Conservation (phyloP, 2,113 vertebrate species). For the Phalacrocorax carbo region DNA sequence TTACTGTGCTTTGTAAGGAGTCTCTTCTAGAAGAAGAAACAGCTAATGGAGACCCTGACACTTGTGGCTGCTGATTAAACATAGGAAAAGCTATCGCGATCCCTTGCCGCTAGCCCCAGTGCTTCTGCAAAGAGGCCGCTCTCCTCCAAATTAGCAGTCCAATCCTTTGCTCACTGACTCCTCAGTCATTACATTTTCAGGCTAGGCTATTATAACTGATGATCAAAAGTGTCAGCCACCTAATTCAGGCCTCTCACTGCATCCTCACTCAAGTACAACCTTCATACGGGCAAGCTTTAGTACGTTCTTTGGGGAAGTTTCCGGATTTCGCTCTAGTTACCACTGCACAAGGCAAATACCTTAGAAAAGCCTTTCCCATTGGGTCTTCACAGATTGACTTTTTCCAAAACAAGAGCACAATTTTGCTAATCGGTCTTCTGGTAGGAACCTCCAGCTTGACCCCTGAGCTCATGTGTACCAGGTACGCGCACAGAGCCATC, state of each 20-base stretch:
- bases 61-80: background rate
- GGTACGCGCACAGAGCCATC: background rate
- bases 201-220: background rate
- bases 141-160: background rate
- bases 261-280: background rate
- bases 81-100: background rate
- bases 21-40: background rate
- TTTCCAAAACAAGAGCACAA: background rate
- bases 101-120: background rate
- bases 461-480: fast-evolving
- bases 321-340: background rate
- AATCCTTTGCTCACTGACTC: background rate
- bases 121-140: background rate
- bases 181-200: background rate
- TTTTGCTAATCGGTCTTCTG: background rate
- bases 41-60: background rate
- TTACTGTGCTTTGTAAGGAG: background rate
- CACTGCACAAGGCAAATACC: background rate
- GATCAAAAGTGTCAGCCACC: background rate
- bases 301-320: background rate
- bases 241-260: background rate
- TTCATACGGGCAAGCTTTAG: background rate
- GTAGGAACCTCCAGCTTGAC: background rate
- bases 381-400: background rate
- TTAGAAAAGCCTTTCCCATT: background rate